A percentile compares a stretch with the other conserved stretches of the same genome.
These are phyloP conservation scores for Spialia ferax DNA, from an alignment of 2,888 invertebrate genomes.

Conservation along the genomic window DNA sequence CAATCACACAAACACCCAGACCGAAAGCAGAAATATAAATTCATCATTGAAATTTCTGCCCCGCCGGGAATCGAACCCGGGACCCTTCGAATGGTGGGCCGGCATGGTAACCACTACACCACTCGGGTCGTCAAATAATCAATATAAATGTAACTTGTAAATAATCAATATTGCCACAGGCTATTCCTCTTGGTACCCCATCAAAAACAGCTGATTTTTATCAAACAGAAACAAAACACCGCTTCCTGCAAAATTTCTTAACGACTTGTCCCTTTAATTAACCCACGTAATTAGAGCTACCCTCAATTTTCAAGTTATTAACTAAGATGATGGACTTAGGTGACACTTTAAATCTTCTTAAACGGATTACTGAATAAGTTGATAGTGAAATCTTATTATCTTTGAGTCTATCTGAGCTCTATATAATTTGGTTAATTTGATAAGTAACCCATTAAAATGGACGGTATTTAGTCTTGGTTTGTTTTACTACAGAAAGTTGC, in stretches of 20 bases:
- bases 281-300: constrained; percentile 47
- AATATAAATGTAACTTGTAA: no score
- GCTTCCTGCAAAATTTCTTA: neutral
- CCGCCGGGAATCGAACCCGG: no score
- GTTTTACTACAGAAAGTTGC: no score
- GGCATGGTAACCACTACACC: no score
- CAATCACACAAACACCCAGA: no score
- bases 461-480: no score
- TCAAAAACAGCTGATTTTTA: neutral
- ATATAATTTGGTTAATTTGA: constrained; percentile 27
- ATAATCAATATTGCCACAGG: no score
- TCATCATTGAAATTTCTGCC: no score
- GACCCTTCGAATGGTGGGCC: no score
- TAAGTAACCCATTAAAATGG: neutral
- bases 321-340: constrained; percentile 55
- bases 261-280: constrained; percentile 35
- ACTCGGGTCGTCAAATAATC: no score
- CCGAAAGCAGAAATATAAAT: no score
- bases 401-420: constrained; percentile 11
- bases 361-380: constrained; percentile 23
- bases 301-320: constrained; percentile 61
- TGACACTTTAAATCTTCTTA: constrained; percentile 22
- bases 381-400: constrained; percentile 11
- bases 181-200: no score
- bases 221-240: constrained; percentile 10